A percentile compares a stretch with the other conserved stretches of the same genome.
phyloP scores from a whole-genome alignment of 2,888 invertebrate genomes.

The Ennomos erosarius region DNA sequence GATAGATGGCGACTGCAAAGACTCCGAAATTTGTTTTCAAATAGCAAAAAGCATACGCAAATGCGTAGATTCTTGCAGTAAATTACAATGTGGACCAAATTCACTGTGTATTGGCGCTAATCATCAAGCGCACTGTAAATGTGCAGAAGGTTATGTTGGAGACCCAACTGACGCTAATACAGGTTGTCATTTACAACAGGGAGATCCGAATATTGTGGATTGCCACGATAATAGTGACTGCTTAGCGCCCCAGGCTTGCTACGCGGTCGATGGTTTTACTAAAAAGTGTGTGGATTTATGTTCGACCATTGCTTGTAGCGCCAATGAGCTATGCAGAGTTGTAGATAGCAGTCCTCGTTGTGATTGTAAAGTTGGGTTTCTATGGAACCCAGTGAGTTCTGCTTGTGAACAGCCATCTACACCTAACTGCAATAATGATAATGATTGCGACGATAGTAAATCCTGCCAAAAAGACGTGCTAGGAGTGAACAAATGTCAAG shows the following conservation, averaged over 20 bases:
- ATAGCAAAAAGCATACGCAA: conserved; percentile 90
- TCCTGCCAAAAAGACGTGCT: conserved; percentile 93
- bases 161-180: conserved; percentile 91
- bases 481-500: conserved; percentile 92
- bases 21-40: conserved; percentile 95
- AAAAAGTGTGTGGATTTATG: conserved; percentile 92
- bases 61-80: conserved; percentile 94
- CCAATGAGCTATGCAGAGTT: conserved; percentile 92
- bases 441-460: conserved; percentile 88
- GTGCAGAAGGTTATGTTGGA: conserved; percentile 92
- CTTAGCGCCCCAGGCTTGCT: conserved; percentile 88
- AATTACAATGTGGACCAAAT: conserved; percentile 95
- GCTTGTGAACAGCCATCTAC: conserved; percentile 94
- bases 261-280: conserved; percentile 85
- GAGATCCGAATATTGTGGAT: conserved; percentile 84
- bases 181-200: conserved; percentile 91
- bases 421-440: conserved; percentile 90
- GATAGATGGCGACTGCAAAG: conserved; percentile 92
- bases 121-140: conserved; percentile 94
- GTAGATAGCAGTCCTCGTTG: conserved; percentile 90
- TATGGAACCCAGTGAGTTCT: conserved; percentile 94
- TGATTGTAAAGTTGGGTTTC: conserved; percentile 90
- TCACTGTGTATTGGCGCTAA: conserved; percentile 93
- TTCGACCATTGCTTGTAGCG: conserved; percentile 91
- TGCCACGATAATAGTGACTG: conserved; percentile 91